Evolutionary conservation across 2,888 invertebrate genomes (phyloP).

Genomic region (Lysandra coridon): DNA sequence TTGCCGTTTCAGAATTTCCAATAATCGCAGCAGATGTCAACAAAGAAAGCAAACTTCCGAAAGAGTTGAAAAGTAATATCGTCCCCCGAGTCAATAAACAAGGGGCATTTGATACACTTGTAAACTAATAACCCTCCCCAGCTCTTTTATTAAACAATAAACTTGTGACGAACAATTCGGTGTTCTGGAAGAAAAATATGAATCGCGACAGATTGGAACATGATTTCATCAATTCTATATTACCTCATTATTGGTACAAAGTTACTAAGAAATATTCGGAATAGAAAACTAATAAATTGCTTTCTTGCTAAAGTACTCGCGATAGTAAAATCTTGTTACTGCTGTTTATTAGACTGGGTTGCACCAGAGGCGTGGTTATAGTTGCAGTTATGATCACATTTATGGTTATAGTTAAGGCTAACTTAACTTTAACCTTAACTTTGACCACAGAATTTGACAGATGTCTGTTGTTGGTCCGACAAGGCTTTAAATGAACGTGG

Average conservation of each 20-base stretch:
- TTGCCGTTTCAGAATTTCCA: conserved; percentile 61
- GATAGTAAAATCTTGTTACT: not conserved
- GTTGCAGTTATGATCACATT: no score
- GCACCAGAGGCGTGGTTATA: no score
- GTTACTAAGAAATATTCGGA: not conserved
- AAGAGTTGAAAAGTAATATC: conserved; percentile 78
- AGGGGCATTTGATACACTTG: conserved; percentile 77
- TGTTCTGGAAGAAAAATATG: conserved; percentile 16
- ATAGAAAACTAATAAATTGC: not conserved
- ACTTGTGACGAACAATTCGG: conserved; percentile 54
- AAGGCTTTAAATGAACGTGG: no score
- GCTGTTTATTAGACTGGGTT: not conserved
- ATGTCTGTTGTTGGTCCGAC: no score
- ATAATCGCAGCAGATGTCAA: conserved; percentile 77
- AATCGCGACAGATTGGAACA: conserved; percentile 29
- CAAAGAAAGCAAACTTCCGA: conserved; percentile 77
- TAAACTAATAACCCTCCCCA: conserved; percentile 75
- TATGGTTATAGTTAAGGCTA: no score
- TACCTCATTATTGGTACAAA: not conserved
- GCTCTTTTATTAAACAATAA: conserved; percentile 69
- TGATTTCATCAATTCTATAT: conserved; percentile 27
- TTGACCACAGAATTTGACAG: no score
- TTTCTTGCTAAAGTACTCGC: not conserved
- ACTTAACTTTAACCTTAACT: no score
- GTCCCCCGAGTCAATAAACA: conserved; percentile 65